Percentiles rank a stretch among this genome's conserved stretches.
Evolutionary conservation across 1,140 invertebrate species (phyloP).

Genomic region (Centruroides sculpturatus): DNA sequence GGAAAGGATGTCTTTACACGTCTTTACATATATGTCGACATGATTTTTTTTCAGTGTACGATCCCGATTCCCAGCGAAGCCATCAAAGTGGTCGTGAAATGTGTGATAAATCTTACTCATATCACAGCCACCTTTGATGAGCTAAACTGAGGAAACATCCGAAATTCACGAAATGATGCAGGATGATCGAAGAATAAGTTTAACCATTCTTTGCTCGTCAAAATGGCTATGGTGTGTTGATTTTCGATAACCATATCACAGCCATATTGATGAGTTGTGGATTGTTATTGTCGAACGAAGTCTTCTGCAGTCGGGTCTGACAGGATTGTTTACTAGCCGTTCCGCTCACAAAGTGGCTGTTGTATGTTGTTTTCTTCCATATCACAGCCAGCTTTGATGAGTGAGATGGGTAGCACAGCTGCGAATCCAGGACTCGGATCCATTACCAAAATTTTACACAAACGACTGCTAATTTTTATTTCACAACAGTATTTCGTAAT

Average conservation of each 20-base stretch:
- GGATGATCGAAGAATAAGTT: neutral
- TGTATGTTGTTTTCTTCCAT: constrained; percentile 51
- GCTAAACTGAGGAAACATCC: neutral
- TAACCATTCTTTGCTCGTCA: constrained; percentile 15
- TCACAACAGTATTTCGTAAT: too few species aligned
- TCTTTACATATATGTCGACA: neutral
- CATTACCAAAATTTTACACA: too few species aligned
- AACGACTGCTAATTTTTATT: too few species aligned
- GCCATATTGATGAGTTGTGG: constrained; percentile 27
- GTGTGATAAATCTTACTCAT: constrained; percentile 9
- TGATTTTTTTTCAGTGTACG: neutral
- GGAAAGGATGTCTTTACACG: constrained; percentile 5
- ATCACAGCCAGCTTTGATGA: constrained; percentile 91
- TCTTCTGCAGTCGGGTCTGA: neutral
- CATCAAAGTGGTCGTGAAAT: constrained; percentile 15
- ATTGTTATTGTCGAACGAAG: constrained; percentile 2
- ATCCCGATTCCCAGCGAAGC: neutral
- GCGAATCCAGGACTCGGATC: too few species aligned
- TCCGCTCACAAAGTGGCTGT: constrained; percentile 57
- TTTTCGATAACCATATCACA: constrained; percentile 25
- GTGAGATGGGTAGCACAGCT: constrained; percentile 31
- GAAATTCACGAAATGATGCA: neutral
- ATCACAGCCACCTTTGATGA: constrained; percentile 19
- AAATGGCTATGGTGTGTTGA: constrained; percentile 25
- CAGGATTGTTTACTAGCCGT: neutral